These are phyloP conservation scores for Dinothrombium tinctorium DNA, from an alignment of 1,140 invertebrate genomes.

Conservation along the genomic window DNA sequence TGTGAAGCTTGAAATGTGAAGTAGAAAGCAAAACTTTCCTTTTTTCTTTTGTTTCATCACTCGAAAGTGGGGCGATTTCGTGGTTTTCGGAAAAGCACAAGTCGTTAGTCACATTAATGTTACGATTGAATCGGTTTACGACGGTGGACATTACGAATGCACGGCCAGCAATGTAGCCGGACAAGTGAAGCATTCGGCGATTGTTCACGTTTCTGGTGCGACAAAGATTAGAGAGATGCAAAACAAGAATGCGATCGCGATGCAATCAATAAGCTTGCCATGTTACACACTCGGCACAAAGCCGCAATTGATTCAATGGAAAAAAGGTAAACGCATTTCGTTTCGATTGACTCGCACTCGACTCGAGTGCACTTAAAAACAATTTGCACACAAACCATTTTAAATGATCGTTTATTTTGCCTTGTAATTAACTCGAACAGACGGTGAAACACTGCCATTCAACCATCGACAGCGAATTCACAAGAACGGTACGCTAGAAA, in stretches of 20 bases:
- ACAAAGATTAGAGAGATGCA: neutral
- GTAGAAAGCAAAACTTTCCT: no score
- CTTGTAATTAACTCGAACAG: no score
- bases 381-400: neutral
- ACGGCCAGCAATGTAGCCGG: no score
- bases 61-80: conserved; percentile 17
- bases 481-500: conserved; percentile 73
- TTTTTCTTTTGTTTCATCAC: neutral
- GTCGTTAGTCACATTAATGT: conserved; percentile 25
- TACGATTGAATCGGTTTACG: conserved; percentile 18
- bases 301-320: neutral
- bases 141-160: no score
- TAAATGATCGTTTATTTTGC: neutral
- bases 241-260: neutral
- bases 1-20: no score
- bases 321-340: neutral
- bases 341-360: no score
- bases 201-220: neutral
- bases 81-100: conserved; percentile 12
- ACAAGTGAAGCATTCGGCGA: neutral
- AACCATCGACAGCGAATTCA: conserved; percentile 85
- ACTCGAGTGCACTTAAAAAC: no score
- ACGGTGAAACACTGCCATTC: conserved; percentile 53
- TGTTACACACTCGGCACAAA: neutral
- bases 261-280: neutral